Evolutionary conservation across 1,140 invertebrate species (phyloP).

Genomic region (Hormaphis cornu): DNA sequence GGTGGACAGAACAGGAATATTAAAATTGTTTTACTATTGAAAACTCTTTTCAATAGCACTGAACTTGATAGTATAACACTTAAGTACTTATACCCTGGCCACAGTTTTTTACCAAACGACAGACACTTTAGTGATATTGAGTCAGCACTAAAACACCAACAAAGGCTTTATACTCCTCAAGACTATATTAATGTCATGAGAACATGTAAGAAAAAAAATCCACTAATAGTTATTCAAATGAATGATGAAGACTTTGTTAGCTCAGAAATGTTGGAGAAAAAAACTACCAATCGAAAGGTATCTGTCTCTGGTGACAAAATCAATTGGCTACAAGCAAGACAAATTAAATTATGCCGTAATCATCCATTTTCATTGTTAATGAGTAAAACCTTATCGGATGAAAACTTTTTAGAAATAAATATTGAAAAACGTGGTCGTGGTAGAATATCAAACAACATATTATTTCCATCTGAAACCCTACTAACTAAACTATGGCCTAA

Average conservation of each 20-base stretch:
- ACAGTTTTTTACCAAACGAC: no score
- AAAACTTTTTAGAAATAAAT: slow-evolving; percentile 9
- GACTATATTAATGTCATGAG: no score
- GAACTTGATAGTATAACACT: no score
- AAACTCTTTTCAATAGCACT: no score
- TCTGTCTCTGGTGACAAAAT: slow-evolving; percentile 5
- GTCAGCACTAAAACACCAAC: no score
- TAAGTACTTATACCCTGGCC: no score
- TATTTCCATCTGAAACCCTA: not conserved
- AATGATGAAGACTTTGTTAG: not conserved
- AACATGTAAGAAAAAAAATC: no score
- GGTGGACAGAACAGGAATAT: no score
- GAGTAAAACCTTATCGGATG: not conserved
- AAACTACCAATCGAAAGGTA: slow-evolving; percentile 10
- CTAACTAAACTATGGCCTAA: slow-evolving; percentile 21
- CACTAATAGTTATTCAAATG: slow-evolving; percentile 30
- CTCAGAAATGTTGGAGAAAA: slow-evolving; percentile 8
- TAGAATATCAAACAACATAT: not conserved
- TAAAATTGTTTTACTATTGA: no score
- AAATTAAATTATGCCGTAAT: slow-evolving; percentile 16
- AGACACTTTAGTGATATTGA: no score
- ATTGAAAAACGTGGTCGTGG: not conserved
- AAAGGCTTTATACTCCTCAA: no score
- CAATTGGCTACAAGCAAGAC: slow-evolving; percentile 16
- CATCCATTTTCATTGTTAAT: slow-evolving; percentile 5